Percentiles rank a stretch among this genome's conserved stretches.
Conservation (phyloP, 2,113 vertebrate species). For the Gallinago jamesoni region DNA sequence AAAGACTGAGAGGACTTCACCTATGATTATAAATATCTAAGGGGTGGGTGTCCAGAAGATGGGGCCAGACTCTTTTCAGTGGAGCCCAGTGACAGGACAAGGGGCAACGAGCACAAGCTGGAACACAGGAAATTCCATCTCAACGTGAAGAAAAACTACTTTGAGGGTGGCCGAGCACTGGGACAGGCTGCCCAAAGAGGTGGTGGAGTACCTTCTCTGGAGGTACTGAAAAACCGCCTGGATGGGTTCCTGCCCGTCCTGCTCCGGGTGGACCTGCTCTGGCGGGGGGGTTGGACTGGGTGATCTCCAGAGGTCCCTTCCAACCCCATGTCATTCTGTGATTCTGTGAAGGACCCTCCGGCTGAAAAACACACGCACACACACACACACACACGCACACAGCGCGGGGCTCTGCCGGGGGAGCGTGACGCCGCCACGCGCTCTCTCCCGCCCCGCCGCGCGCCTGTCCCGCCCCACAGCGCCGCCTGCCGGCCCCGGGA, state of each 20-base stretch:
- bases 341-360: background rate
- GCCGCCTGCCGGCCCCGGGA: background rate
- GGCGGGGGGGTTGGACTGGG: background rate
- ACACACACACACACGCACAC: no score
- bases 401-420: no score
- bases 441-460: background rate
- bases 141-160: background rate
- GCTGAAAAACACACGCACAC: no score
- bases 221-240: background rate
- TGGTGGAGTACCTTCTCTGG: background rate
- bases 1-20: background rate
- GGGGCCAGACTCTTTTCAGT: background rate
- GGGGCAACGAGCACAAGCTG: background rate
- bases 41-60: background rate
- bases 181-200: background rate
- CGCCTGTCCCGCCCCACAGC: background rate
- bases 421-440: background rate
- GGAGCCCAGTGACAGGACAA: background rate
- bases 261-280: background rate
- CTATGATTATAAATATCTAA: background rate
- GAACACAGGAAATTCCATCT: background rate
- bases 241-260: background rate
- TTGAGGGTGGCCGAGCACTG: background rate
- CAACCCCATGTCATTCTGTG: background rate
- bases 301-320: background rate